A percentile compares a stretch with the other conserved stretches of the same genome.
Conservation (phyloP, 2,113 vertebrate species). For the Eurystomus gularis region DNA sequence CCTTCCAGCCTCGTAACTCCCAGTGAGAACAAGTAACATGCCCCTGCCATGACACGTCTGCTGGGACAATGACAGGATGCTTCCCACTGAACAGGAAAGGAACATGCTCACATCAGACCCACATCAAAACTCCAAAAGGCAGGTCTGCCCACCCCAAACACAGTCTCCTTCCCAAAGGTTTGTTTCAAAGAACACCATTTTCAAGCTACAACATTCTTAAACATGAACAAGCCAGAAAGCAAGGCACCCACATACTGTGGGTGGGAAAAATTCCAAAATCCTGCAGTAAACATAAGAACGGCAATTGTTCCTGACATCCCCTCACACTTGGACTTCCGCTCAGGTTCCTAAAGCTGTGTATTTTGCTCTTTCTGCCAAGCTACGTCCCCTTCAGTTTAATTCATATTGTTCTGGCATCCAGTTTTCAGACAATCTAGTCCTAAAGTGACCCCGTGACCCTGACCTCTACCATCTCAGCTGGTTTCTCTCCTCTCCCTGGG, state of each 20-base stretch:
- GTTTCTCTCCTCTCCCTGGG: neutral
- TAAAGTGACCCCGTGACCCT: neutral
- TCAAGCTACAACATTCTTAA: neutral
- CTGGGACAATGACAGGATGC: neutral
- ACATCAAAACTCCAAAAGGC: neutral
- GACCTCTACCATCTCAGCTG: neutral
- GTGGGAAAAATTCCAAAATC: neutral
- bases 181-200: neutral
- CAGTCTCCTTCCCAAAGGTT: neutral
- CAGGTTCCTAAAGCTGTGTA: neutral
- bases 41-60: neutral
- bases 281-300: rapidly evolving
- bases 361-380: neutral
- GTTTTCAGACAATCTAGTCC: neutral
- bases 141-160: neutral
- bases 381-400: neutral
- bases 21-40: neutral
- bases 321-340: neutral
- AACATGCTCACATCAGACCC: neutral
- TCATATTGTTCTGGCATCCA: neutral
- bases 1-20: neutral
- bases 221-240: neutral
- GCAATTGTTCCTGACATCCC: neutral
- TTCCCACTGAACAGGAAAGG: conserved; percentile 9
- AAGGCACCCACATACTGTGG: rapidly evolving